Evolutionary conservation across 2,888 invertebrate species (phyloP).

Genomic region (Drosophila melanosoma): DNA sequence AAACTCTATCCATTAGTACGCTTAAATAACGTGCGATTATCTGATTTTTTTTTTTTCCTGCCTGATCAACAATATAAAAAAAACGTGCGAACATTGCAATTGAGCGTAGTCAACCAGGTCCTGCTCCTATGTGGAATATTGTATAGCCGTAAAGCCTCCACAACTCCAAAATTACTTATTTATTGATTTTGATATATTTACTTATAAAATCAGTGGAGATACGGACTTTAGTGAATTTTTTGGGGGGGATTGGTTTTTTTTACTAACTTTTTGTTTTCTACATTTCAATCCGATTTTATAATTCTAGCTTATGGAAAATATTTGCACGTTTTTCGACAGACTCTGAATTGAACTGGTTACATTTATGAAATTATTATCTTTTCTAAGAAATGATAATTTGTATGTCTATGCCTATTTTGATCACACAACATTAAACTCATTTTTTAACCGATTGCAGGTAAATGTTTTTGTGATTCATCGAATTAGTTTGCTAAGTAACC

Average conservation of each 20-base stretch:
- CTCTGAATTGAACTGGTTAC: neutral
- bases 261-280: neutral
- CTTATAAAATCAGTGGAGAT: neutral
- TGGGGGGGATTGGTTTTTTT: neutral
- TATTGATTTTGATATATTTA: neutral
- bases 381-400: too few species aligned
- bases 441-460: too few species aligned
- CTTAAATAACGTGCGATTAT: conserved; percentile 1
- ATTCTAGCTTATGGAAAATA: neutral
- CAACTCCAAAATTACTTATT: neutral
- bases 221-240: neutral
- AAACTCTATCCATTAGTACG: neutral
- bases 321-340: neutral
- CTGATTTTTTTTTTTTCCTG: neutral
- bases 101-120: neutral
- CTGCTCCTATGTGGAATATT: neutral
- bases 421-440: too few species aligned
- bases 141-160: neutral
- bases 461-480: neutral
- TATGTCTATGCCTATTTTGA: too few species aligned
- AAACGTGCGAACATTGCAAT: neutral
- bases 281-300: neutral
- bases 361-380: neutral
- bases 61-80: conserved; percentile 8
- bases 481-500: neutral